Conservation (phyloP, 2,113 vertebrate genomes). For the Rhinolophus ferrumequinum region DNA sequence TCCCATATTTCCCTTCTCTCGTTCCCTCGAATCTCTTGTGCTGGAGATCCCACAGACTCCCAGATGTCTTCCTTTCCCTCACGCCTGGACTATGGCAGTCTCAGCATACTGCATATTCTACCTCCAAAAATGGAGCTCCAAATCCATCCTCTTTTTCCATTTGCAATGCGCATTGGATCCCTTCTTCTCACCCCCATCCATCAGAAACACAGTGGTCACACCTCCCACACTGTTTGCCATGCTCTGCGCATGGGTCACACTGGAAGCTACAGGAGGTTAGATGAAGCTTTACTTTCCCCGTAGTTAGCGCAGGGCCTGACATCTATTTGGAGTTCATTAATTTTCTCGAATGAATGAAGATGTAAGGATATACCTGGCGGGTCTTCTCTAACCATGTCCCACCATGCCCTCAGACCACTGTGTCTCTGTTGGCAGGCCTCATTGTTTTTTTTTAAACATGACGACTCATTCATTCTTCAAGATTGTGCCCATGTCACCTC, state of each 20-base stretch:
- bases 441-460: background rate
- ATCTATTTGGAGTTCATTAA: background rate
- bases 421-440: background rate
- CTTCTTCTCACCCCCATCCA: background rate
- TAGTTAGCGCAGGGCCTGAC: background rate
- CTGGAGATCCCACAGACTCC: background rate
- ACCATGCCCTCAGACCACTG: background rate
- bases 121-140: background rate
- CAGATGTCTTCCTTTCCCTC: background rate
- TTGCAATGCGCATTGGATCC: background rate
- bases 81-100: background rate
- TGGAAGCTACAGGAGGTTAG: background rate
- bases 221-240: background rate
- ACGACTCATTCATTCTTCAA: background rate
- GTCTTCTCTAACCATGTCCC: background rate
- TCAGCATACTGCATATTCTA: background rate
- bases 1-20: background rate
- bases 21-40: background rate
- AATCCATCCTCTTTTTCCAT: background rate
- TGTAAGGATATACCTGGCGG: background rate
- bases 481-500: background rate
- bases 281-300: background rate
- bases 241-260: background rate
- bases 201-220: background rate
- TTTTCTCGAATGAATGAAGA: background rate